These are phyloP conservation scores for Botia almorhae DNA, from an alignment of 2,797 vertebrate species.

Conservation along the genomic window DNA sequence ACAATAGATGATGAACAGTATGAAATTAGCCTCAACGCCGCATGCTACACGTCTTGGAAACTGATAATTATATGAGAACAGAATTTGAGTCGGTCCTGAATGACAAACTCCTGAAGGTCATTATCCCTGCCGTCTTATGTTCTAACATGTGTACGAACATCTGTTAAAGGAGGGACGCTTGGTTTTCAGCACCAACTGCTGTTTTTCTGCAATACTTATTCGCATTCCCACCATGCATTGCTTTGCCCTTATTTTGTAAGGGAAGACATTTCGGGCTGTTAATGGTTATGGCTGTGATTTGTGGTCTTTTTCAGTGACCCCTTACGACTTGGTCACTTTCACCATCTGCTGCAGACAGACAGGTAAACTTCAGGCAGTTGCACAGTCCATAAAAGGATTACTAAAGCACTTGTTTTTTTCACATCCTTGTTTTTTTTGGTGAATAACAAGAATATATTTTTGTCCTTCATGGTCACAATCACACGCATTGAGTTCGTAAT, in stretches of 20 bases:
- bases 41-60: not conserved
- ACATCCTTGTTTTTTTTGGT: not conserved
- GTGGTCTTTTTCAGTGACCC: conserved; percentile 17
- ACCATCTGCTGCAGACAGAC: conserved; percentile 12
- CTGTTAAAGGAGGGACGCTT: conserved; percentile 52
- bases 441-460: not conserved
- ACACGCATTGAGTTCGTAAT: conserved; percentile 25
- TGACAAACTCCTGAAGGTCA: conserved; percentile 54
- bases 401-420: too few species aligned
- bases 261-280: conserved; percentile 20
- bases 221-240: not conserved
- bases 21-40: not conserved
- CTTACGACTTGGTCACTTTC: not conserved
- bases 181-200: conserved; percentile 38
- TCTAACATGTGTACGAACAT: conserved; percentile 59
- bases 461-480: not conserved
- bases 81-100: conserved; percentile 24
- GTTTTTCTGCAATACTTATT: conserved; percentile 50
- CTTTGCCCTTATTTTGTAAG: conserved; percentile 27
- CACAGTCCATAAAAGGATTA: not conserved
- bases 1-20: not conserved
- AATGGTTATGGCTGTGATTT: conserved; percentile 10
- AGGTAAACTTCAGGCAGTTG: not conserved
- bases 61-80: not conserved
- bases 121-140: conserved; percentile 44